phyloP scores from a whole-genome alignment of 1,140 invertebrate species.

The Fopius arisanus region DNA sequence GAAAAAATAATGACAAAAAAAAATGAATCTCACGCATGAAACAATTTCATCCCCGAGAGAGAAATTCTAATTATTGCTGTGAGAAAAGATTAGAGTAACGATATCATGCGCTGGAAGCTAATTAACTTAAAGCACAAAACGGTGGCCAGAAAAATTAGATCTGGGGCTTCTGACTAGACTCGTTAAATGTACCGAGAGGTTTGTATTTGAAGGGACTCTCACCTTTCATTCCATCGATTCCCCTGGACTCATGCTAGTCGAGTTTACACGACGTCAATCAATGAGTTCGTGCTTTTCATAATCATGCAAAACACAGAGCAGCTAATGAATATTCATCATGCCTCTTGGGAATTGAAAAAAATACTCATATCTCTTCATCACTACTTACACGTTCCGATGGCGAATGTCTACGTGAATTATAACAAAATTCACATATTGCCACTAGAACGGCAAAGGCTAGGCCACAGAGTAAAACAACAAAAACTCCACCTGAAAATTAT shows the following conservation, averaged over 20 bases:
- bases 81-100: neutral
- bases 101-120: neutral
- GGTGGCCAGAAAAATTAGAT: neutral
- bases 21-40: neutral
- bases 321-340: neutral
- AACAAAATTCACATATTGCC: slow-evolving; percentile 83
- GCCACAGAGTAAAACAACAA: slow-evolving; percentile 86
- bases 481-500: slow-evolving; percentile 83
- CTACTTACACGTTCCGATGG: slow-evolving; percentile 71
- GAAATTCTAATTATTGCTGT: too few relatives aligned
- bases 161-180: slow-evolving; percentile 23
- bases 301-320: slow-evolving; percentile 30
- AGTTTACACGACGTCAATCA: slow-evolving; percentile 51
- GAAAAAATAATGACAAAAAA: neutral
- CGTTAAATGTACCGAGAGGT: neutral
- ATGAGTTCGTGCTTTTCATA: slow-evolving; percentile 58
- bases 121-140: slow-evolving; percentile 4
- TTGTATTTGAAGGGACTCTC: slow-evolving; percentile 24
- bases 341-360: neutral
- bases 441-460: slow-evolving; percentile 78
- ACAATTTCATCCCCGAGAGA: neutral
- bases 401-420: slow-evolving; percentile 78
- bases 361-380: neutral
- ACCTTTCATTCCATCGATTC: slow-evolving; percentile 9
- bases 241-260: neutral